A percentile compares a stretch with the other conserved stretches of the same genome.
These are phyloP conservation scores for Bombus waltoni DNA, from an alignment of 1,140 invertebrate species.

Conservation along the genomic window DNA sequence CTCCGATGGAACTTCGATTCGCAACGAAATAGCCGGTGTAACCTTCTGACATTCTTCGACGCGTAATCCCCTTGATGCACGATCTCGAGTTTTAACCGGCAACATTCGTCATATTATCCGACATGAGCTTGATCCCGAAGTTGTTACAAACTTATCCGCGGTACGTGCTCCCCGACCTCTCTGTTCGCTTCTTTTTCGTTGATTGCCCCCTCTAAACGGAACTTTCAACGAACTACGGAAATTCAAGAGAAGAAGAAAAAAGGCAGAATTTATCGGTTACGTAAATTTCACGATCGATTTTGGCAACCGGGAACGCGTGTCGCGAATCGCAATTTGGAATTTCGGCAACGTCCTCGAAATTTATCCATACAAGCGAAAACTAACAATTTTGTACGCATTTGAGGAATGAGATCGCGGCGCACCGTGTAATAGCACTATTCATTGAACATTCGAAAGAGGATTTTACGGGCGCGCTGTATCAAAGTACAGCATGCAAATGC, in stretches of 20 bases:
- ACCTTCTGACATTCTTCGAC: slow-evolving; percentile 39
- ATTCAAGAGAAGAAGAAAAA: not conserved
- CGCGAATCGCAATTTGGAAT: not conserved
- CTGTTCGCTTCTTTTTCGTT: not conserved
- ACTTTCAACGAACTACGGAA: not conserved
- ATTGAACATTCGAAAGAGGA: slow-evolving; percentile 62
- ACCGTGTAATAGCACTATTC: slow-evolving; percentile 55
- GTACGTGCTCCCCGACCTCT: not conserved
- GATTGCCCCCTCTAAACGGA: not conserved
- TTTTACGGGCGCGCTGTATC: slow-evolving; percentile 62
- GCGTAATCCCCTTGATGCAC: slow-evolving; percentile 43
- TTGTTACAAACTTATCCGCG: slow-evolving; percentile 28
- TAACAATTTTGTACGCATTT: slow-evolving; percentile 36
- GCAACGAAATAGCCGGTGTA: slow-evolving; percentile 37
- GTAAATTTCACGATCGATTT: not conserved
- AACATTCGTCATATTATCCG: slow-evolving; percentile 33
- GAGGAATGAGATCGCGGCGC: slow-evolving; percentile 29
- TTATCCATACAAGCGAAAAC: slow-evolving; percentile 30
- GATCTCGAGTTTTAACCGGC: slow-evolving; percentile 19
- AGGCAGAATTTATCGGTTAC: not conserved
- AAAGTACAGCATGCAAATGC: slow-evolving; percentile 67
- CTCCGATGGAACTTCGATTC: slow-evolving; percentile 36
- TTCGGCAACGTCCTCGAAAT: slow-evolving; percentile 11
- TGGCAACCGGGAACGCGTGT: not conserved
- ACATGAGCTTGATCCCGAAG: not conserved